Evolutionary conservation across 2,888 invertebrate genomes (phyloP).

Genomic region (Clusia tigrina): DNA sequence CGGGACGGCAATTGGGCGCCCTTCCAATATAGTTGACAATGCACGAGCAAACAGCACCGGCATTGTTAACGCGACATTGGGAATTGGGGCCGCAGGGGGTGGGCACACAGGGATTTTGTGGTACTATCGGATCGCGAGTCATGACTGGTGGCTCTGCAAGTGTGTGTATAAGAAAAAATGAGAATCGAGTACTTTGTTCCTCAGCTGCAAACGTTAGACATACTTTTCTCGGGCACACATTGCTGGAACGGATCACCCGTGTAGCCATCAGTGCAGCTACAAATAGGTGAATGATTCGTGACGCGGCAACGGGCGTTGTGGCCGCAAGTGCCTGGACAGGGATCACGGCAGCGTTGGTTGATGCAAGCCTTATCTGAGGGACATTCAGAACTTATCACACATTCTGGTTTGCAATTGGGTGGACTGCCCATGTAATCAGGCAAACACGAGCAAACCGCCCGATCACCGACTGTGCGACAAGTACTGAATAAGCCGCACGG

Average conservation of each 20-base stretch:
- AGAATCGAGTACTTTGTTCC: neutral
- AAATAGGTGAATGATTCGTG: constrained; percentile 80
- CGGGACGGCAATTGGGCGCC: constrained; percentile 73
- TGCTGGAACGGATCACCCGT: constrained; percentile 81
- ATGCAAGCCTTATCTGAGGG: constrained; percentile 75
- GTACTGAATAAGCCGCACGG: constrained; percentile 67
- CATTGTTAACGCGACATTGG: constrained; percentile 66
- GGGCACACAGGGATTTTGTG: constrained; percentile 69
- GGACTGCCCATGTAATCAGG: constrained; percentile 76
- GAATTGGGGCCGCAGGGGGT: constrained; percentile 74
- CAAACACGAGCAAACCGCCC: constrained; percentile 78
- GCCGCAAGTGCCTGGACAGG: constrained; percentile 79
- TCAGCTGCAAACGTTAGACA: constrained; percentile 34
- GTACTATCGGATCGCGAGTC: constrained; percentile 48
- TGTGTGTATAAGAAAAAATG: neutral
- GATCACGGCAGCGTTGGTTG: constrained; percentile 79
- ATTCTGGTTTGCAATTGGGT: constrained; percentile 80
- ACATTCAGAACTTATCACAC: constrained; percentile 79
- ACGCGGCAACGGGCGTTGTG: constrained; percentile 76
- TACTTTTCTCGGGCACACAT: constrained; percentile 67
- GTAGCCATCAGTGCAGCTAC: constrained; percentile 73
- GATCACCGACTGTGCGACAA: constrained; percentile 68
- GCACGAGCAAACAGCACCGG: constrained; percentile 70
- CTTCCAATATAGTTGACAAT: constrained; percentile 69
- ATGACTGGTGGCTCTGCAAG: constrained; percentile 47